Evolutionary conservation across 2,113 vertebrate species (phyloP), one percentile per base, ranked within the genome.

Genomic region (Thamnaconus septentrionalis): DNA sequence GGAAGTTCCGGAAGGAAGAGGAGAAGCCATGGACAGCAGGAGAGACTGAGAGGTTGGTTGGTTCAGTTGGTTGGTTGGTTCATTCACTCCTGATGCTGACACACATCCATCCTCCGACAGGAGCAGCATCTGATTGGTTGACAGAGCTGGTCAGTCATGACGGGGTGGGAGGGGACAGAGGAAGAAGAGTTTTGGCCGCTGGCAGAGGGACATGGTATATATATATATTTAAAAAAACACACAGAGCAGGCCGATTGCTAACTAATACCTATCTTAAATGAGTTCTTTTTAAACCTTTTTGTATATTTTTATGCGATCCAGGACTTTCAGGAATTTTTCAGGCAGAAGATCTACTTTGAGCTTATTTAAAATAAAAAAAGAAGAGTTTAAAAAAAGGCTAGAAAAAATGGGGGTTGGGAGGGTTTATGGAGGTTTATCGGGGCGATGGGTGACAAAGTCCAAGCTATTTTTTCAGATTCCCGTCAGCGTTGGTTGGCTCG

Each of bases 261-360:
- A 82, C 53, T 61, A 55, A 69, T 68, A 69, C 59, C 46, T 72
- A 87, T 83, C 74, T 73, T 83, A 68, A 76, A 84, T 68, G 80
- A 85, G 81, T 94, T 95, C 74, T 76, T 95, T 92, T 93, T 92
- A 91, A 90, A 66, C 71, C 92, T 96, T 94, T 92, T 92, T 94
- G 75, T 81, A 93, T 94, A 97, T 98, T 98, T 98, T 93, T 96
- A 97, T 93, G 94, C 95, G 88, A 95, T 94, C 82, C 92, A 92
- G 92, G 91, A 91, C 94, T 94, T 98, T 96, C 94, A 94, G 90
- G 88, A 92, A 93, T 6, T 95, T 98, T 98, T 95, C 95, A 96
- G 93, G 90, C 93, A 93, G 90, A 87, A 86, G 83, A 91, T 90
- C 85, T 93, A 91, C 84, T 84, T 86, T 90, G 79, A 91, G 88